Evolutionary conservation across 2,113 vertebrate species (phyloP).

Genomic region (Stegastes partitus): DNA sequence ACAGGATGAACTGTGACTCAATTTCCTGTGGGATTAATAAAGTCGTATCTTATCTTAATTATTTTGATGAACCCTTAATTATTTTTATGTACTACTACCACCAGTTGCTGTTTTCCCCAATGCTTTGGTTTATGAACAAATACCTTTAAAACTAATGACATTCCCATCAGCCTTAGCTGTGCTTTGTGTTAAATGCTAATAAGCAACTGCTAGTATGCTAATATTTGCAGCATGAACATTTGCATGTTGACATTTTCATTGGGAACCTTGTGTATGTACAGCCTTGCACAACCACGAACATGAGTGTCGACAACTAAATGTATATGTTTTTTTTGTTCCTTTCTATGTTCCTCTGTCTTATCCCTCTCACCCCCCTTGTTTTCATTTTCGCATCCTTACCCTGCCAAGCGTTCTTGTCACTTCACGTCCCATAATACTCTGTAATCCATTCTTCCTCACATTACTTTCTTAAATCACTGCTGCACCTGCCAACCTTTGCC

Average conservation of each 20-base stretch:
- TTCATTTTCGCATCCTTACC: neutral
- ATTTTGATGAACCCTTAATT: no score
- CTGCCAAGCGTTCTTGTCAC: neutral
- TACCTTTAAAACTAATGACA: neutral
- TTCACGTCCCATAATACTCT: neutral
- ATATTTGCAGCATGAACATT: neutral
- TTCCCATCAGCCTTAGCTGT: neutral
- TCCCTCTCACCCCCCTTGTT: neutral
- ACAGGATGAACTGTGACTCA: no score
- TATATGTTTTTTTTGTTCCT: neutral
- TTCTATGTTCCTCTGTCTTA: neutral
- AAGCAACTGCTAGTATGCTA: neutral
- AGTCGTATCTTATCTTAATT: no score
- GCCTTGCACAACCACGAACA: neutral
- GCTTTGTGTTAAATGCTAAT: neutral
- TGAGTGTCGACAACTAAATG: neutral
- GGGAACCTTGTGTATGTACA: neutral
- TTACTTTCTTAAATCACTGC: conserved; percentile 38
- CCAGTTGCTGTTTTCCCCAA: no score
- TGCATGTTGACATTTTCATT: neutral
- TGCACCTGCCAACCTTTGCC: conserved; percentile 35
- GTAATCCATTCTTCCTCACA: conserved; percentile 23
- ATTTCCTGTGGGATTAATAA: no score
- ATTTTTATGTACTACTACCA: no score
- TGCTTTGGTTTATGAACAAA: neutral